Evolutionary conservation across 2,888 invertebrate genomes (phyloP), one percentile per base, ranked within the genome.

Genomic region (Artemia sinica): DNA sequence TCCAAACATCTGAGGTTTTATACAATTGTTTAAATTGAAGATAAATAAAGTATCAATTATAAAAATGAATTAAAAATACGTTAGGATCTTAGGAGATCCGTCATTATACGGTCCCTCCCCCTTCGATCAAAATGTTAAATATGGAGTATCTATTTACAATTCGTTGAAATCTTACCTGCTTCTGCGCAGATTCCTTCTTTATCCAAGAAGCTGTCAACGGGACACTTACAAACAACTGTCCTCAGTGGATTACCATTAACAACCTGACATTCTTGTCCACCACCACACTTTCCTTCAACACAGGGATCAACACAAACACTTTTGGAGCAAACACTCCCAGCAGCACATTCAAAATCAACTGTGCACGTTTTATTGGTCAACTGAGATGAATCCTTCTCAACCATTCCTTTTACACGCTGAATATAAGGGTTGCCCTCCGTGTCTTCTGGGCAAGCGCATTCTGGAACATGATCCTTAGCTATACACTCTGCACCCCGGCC

Each of bases 161-260:
- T 18, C n/a, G 58, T 58, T 14, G 58, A 58, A n/a, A 14, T 73
- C 74, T 73, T 74, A 79, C 80, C 77, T 70, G 81, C 80, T 68
- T 77, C 77, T 71, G 84, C 83, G 77, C 91, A 91, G 72, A 84
- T 84, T 73, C 86, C 87, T 69, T 85, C 84, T 8, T 81, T 82
- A 72, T 88, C 87, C 0, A 86, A 84, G 66, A 88, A 82, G 0
- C 87, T 88, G 71, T 91, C 90, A 63, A 86, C 82, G 14, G 90
- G 88, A 78, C 92, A 93, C 75, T 87, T 84, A 76, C 92, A 92
- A 74, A 91, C 87, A 74, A 91, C 85, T 0, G 91, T 90, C 68
- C 90, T 84, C 72, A 91, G 78, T 3, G 92, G 91, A 66, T 86
- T 76, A 0, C 89, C 85, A 73, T 90, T 88, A 12, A 88, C 80